Percentiles rank a stretch among this genome's conserved stretches.
Evolutionary conservation across 2,113 vertebrate genomes (phyloP).

Genomic region (Bos javanicus): DNA sequence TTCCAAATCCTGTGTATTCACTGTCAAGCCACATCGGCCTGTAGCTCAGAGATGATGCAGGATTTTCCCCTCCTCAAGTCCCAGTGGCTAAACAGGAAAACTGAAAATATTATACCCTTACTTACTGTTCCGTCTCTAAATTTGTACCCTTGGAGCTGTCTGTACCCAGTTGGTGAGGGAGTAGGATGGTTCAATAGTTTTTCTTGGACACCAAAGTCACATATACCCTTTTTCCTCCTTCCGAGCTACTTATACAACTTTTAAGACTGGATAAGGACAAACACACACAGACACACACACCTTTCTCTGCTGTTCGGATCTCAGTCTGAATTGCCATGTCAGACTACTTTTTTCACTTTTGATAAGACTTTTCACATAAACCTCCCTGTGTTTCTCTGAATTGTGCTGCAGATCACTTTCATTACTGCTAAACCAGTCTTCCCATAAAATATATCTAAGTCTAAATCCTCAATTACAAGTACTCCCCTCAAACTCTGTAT

Average conservation of each 20-base stretch:
- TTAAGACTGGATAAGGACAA: not conserved
- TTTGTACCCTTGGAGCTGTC: not conserved
- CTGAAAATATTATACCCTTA: not conserved
- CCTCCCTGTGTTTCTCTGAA: not conserved
- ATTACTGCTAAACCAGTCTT: not conserved
- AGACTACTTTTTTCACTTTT: not conserved
- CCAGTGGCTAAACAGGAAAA: not conserved
- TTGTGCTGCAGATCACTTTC: not conserved
- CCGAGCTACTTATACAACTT: not conserved
- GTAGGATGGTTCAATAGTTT: not conserved
- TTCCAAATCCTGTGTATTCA: not conserved
- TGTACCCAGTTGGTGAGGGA: not conserved
- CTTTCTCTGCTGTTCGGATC: not conserved
- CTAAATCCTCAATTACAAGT: not conserved
- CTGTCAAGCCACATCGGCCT: not conserved
- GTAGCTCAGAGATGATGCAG: not conserved
- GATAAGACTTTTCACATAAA: not conserved
- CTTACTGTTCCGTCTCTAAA: not conserved
- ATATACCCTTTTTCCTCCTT: not conserved
- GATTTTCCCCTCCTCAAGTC: not conserved
- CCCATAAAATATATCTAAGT: not conserved
- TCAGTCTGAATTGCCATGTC: not conserved
- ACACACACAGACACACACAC: not conserved
- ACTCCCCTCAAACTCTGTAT: not conserved
- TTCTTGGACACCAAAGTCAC: not conserved